phyloP scores from a whole-genome alignment of 2,888 invertebrate species.

The Lasioglossum oenotherae region DNA sequence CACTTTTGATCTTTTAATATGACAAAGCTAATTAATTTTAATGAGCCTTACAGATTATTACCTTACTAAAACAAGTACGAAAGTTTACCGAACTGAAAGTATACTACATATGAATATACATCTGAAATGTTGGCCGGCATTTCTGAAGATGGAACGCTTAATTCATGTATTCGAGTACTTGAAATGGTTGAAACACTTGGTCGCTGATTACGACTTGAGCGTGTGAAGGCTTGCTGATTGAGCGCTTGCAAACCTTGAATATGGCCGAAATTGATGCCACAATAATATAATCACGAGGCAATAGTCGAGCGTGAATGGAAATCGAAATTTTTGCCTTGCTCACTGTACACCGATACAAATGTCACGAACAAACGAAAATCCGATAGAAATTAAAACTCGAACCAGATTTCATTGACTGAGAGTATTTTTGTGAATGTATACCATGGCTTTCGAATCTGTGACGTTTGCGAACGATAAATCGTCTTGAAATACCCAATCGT shows the following conservation, averaged over 20 bases:
- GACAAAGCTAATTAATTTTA: neutral
- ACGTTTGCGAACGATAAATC: neutral
- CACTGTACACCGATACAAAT: neutral
- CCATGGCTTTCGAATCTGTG: neutral
- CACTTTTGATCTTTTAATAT: neutral
- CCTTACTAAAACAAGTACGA: neutral
- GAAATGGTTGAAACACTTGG: neutral
- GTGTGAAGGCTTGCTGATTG: neutral
- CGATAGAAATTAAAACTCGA: neutral
- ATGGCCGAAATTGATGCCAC: neutral
- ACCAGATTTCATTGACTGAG: neutral
- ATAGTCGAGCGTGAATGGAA: neutral
- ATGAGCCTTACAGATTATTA: neutral
- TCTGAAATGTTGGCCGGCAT: neutral
- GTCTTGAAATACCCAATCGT: neutral
- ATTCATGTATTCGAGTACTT: neutral
- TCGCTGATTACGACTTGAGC: neutral
- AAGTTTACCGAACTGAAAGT: neutral
- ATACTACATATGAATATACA: neutral
- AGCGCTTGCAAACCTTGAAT: neutral
- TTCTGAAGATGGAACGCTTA: neutral
- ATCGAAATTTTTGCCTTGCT: neutral
- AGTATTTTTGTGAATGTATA: neutral
- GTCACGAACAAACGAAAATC: neutral
- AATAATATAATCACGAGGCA: neutral